Conservation (phyloP, 1,140 invertebrate species). For the Nephila pilipes region DNA sequence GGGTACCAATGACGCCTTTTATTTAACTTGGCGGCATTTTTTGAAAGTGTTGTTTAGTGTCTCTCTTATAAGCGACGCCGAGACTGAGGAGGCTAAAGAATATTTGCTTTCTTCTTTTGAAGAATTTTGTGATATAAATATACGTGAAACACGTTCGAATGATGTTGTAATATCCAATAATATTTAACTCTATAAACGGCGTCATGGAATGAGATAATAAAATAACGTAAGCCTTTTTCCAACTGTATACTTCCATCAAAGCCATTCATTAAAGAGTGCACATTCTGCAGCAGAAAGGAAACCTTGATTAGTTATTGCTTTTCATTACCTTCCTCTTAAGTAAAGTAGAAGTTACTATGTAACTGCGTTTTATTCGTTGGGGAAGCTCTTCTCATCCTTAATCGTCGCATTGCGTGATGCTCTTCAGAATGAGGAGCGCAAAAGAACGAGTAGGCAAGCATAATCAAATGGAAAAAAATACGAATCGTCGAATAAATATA, state of each 20-base stretch:
- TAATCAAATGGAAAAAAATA: constrained; percentile 17
- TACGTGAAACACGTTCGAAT: too few relatives aligned
- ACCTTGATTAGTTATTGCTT: constrained; percentile 26
- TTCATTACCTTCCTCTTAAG: background rate
- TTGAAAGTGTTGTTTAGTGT: too few relatives aligned
- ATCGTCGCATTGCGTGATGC: background rate
- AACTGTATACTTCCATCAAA: background rate
- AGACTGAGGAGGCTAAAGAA: too few relatives aligned
- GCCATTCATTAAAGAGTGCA: background rate
- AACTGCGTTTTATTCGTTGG: background rate
- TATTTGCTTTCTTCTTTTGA: too few relatives aligned
- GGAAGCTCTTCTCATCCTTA: background rate
- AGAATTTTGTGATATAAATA: too few relatives aligned
- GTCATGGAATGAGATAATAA: background rate
- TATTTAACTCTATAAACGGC: background rate
- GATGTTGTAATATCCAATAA: too few relatives aligned
- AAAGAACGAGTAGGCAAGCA: background rate
- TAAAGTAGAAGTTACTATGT: background rate
- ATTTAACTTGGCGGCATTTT: too few relatives aligned
- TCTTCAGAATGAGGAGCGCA: background rate
- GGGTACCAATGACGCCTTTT: too few relatives aligned
- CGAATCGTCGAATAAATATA: constrained; percentile 15
- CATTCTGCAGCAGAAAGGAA: background rate
- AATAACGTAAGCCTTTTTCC: background rate
- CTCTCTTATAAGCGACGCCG: too few relatives aligned